Percentiles rank a stretch among this genome's conserved stretches.
phyloP scores from a whole-genome alignment of 2,113 vertebrate genomes.

The Eulemur rufifrons region DNA sequence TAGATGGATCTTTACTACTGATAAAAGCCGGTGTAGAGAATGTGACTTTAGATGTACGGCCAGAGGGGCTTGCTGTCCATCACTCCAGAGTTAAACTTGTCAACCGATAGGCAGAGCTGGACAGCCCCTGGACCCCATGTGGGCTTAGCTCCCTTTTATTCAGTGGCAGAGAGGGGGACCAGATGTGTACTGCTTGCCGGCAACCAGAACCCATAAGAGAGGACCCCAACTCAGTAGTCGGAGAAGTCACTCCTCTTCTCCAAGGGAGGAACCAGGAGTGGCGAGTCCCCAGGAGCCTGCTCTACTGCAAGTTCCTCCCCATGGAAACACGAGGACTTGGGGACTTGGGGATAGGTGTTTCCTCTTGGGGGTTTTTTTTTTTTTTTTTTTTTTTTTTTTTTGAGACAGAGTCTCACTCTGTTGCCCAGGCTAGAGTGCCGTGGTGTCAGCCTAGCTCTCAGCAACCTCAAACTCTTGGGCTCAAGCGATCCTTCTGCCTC shows the following conservation, averaged over 20 bases:
- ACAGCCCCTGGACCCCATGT: neutral
- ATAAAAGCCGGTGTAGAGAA: neutral
- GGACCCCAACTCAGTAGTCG: neutral
- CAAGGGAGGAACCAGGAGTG: neutral
- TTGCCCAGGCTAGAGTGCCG: too few species aligned
- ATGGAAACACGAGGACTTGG: neutral
- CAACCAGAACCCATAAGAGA: neutral
- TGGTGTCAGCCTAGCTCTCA: too few species aligned
- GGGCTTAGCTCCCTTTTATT: neutral
- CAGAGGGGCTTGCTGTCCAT: neutral
- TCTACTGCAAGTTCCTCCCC: accelerated
- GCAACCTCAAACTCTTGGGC: too few species aligned
- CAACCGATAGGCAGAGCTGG: neutral
- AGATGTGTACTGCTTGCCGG: neutral
- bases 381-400: too few species aligned
- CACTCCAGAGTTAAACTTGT: neutral
- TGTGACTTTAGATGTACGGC: neutral
- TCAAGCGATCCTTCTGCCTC: too few species aligned
- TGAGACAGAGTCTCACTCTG: too few species aligned
- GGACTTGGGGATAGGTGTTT: neutral
- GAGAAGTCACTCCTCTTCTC: neutral
- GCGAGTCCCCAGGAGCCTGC: neutral
- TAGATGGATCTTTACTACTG: neutral
- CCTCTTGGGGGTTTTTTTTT: neutral
- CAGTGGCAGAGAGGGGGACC: neutral